phyloP scores from a whole-genome alignment of 2,113 vertebrate genomes.

The Daboia siamensis region DNA sequence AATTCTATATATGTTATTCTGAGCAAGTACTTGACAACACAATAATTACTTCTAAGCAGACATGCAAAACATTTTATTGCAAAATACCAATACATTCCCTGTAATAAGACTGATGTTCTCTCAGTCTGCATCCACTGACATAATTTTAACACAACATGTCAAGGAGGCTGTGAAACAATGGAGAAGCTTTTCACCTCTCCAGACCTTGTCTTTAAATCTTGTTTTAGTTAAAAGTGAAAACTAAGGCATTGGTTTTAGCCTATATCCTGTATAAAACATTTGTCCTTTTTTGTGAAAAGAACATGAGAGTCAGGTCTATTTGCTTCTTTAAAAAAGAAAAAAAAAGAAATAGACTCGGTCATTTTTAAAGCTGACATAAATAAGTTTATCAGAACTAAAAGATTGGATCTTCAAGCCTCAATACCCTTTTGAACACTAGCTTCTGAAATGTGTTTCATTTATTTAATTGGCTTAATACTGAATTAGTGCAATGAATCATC shows the following conservation, averaged over 20 bases:
- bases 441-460: background rate
- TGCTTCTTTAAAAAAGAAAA: background rate
- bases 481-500: background rate
- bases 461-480: background rate
- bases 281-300: background rate
- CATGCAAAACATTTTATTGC: background rate
- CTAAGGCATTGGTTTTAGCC: background rate
- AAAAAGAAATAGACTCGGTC: background rate
- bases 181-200: background rate
- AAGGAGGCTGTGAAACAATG: background rate
- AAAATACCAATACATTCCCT: background rate
- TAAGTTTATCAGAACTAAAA: background rate
- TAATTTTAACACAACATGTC: background rate
- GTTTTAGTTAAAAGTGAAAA: constrained; percentile 6
- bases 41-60: background rate
- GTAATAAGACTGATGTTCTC: background rate
- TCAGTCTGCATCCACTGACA: background rate
- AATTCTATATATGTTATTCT: background rate
- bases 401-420: background rate
- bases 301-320: background rate
- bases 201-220: constrained; percentile 6
- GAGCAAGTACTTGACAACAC: background rate
- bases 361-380: background rate
- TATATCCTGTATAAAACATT: background rate
- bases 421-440: background rate